A percentile compares a stretch with the other conserved stretches of the same genome.
phyloP scores from a whole-genome alignment of 2,888 invertebrate species.

The Taenaris catops region DNA sequence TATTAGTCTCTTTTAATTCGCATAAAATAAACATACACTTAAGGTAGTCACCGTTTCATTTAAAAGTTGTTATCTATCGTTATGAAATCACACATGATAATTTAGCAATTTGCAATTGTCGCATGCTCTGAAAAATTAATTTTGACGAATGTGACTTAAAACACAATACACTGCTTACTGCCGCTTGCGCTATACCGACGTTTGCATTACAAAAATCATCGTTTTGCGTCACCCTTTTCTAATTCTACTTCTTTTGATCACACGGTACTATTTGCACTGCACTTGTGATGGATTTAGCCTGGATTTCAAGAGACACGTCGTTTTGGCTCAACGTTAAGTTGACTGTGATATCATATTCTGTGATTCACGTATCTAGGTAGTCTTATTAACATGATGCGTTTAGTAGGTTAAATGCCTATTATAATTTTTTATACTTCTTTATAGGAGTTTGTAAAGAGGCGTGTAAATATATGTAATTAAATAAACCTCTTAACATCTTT shows the following conservation, averaged over 20 bases:
- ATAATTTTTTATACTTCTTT: constrained; percentile 36
- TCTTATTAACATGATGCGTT: constrained; percentile 41
- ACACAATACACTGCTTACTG: constrained; percentile 6
- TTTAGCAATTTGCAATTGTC: neutral
- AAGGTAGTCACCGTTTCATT: too few species aligned
- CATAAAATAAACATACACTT: too few species aligned
- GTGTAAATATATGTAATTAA: too few species aligned
- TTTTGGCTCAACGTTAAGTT: constrained; percentile 40
- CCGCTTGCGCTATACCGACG: constrained; percentile 1
- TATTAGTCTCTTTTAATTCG: too few species aligned
- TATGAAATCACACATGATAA: constrained; percentile 1
- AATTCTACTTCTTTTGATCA: constrained; percentile 7
- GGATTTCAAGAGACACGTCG: constrained; percentile 46
- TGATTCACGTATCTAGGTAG: constrained; percentile 42
- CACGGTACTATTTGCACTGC: constrained; percentile 47
- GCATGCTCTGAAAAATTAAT: constrained; percentile 3
- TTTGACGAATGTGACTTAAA: neutral
- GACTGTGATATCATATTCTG: constrained; percentile 67
- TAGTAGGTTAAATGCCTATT: constrained; percentile 67
- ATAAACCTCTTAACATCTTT: too few species aligned
- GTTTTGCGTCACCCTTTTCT: constrained; percentile 13
- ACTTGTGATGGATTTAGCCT: constrained; percentile 52
- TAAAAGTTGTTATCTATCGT: constrained; percentile 1
- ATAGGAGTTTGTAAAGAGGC: too few species aligned
- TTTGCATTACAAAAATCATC: constrained; percentile 4